Evolutionary conservation across 2,797 vertebrate species (phyloP), one percentile per base, ranked within the genome.

Genomic region (Avahi laniger): DNA sequence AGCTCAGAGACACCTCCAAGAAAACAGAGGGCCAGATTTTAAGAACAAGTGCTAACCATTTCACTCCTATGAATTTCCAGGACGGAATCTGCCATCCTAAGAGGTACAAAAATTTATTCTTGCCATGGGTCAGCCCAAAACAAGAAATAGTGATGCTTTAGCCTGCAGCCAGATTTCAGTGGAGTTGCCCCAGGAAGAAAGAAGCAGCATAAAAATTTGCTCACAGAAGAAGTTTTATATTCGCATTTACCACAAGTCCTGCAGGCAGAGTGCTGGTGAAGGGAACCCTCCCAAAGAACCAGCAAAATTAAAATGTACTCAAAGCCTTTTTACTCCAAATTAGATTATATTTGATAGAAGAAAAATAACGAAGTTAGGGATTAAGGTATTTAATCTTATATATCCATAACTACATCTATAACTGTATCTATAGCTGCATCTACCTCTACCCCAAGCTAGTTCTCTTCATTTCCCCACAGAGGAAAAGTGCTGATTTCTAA

Each of bases 231-330:
- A 86, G 43, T 65, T 92, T 82, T 82, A 73, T 83, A 54, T 59
- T 81, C 82, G 76, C 89, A 94, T 73, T 89, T 72, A 80, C 59
- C 90, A 46, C 38, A 46, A 72, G 69, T 93, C 61, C 46, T 28
- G 43, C 54, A 73, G 94, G 72, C 8, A 48, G 52, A 28, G 38
- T 73, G n/a, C 54, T 2, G 2, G 35, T 2, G 1, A 15, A 57
- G 76, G 61, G 61, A 28, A 73, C 46, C 24, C 28, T 69, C 61
- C 86, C 65, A 83, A 85, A 69, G 94, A 93, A 88, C 24, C 10
- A n/a, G 59, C 22, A 54, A 92, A 95, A 94, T 93, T 84, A 46
- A 96, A 94, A 85, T 83, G 63, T 28, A 30, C 73, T 95, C 93
- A 82, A 92, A 92, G 69, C 17, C 13, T 63, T 85, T 82, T 63